Evolutionary conservation across 2,797 vertebrate species (phyloP).

Genomic region (Notoglanidium macrostoma): DNA sequence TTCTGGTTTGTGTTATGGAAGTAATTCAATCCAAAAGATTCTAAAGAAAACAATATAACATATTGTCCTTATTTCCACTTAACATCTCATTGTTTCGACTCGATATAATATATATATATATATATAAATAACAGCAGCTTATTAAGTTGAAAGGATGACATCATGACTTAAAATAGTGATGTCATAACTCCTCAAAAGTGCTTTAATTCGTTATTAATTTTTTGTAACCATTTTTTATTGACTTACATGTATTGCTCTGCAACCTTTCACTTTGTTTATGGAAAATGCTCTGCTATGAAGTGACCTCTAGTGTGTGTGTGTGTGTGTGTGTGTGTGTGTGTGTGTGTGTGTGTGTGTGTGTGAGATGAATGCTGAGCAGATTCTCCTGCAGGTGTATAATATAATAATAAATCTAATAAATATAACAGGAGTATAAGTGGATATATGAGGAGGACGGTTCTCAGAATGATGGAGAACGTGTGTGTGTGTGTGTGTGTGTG

Average conservation of each 20-base stretch:
- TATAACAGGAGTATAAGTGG: background rate
- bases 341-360: background rate
- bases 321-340: background rate
- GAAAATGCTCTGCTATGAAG: background rate
- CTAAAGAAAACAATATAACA: too few species aligned
- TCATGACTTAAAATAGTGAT: background rate
- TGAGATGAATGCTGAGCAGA: background rate
- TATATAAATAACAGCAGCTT: too few species aligned
- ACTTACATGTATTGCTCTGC: background rate
- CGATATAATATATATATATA: too few species aligned
- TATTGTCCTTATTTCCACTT: background rate
- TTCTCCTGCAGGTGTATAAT: constrained; percentile 2
- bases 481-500: constrained; percentile 11
- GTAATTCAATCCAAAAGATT: too few species aligned
- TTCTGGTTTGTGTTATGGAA: background rate
- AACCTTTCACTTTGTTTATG: background rate
- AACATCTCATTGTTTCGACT: background rate
- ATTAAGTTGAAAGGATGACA: background rate
- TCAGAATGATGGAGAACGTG: background rate
- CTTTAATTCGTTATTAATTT: background rate
- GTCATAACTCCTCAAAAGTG: background rate
- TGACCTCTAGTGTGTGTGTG: background rate
- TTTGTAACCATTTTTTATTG: background rate
- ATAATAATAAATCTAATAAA: constrained; percentile 9
- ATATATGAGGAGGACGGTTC: background rate